Percentiles rank a stretch among this genome's conserved stretches.
Evolutionary conservation across 2,113 vertebrate genomes (phyloP).

Genomic region (Mus pahari): DNA sequence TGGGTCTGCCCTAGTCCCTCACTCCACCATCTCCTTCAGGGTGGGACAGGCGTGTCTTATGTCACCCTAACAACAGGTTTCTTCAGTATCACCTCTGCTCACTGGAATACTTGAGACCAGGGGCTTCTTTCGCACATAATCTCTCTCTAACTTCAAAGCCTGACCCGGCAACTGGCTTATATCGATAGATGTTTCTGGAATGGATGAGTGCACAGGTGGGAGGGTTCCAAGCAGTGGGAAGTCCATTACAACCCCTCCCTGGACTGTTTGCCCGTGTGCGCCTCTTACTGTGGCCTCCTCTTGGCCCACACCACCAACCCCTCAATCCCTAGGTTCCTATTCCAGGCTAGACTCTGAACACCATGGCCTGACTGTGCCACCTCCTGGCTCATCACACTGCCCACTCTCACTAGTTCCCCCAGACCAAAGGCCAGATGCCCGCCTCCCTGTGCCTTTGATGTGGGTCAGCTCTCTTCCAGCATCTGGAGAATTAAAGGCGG

Average conservation of each 20-base stretch:
- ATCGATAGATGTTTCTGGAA: not conserved
- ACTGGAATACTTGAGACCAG: fast-evolving
- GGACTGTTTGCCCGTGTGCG: not conserved
- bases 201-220: fast-evolving
- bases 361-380: not conserved
- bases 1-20: not conserved
- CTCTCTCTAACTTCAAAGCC: not conserved
- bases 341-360: not conserved
- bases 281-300: too few relatives aligned
- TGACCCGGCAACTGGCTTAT: fast-evolving
- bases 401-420: too few relatives aligned
- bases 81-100: not conserved
- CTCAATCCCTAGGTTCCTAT: too few relatives aligned
- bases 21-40: fast-evolving
- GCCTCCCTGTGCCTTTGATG: not conserved
- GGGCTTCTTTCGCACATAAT: fast-evolving
- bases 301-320: fast-evolving
- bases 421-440: not conserved
- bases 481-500: not conserved
- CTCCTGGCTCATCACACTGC: fast-evolving
- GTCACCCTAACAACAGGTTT: not conserved
- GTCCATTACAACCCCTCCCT: not conserved
- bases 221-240: not conserved
- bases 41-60: fast-evolving
- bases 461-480: not conserved